phyloP scores from a whole-genome alignment of 1,140 invertebrate genomes.

The Conus ventricosus region DNA sequence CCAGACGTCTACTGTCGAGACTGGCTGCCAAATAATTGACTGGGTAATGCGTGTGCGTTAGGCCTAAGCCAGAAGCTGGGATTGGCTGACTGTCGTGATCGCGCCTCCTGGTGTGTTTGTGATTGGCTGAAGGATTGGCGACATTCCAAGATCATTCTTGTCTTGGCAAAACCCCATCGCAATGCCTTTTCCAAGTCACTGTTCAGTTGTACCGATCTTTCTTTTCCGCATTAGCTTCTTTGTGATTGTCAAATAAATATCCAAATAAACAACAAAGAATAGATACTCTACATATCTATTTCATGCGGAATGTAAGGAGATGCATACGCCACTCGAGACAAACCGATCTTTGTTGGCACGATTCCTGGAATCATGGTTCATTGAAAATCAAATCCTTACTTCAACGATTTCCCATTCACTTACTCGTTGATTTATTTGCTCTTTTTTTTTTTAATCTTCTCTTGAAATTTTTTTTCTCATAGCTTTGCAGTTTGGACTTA shows the following conservation, averaged over 20 bases:
- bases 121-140: neutral
- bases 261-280: neutral
- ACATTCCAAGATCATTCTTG: neutral
- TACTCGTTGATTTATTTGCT: no score
- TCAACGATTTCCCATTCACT: no score
- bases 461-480: no score
- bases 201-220: neutral
- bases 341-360: neutral
- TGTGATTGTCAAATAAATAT: neutral
- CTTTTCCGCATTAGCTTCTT: neutral
- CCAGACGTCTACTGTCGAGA: neutral
- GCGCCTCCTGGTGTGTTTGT: constrained; percentile 11
- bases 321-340: neutral
- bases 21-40: neutral
- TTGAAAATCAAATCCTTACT: no score
- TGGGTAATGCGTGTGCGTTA: neutral
- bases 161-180: no score
- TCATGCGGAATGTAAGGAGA: neutral
- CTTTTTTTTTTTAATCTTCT: no score
- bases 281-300: neutral
- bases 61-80: neutral
- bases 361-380: no score
- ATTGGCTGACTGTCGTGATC: neutral
- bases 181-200: neutral
- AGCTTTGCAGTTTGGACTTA: no score